These are phyloP conservation scores for Trigoniulus corallinus DNA, from an alignment of 1,140 invertebrate genomes.

Conservation along the genomic window DNA sequence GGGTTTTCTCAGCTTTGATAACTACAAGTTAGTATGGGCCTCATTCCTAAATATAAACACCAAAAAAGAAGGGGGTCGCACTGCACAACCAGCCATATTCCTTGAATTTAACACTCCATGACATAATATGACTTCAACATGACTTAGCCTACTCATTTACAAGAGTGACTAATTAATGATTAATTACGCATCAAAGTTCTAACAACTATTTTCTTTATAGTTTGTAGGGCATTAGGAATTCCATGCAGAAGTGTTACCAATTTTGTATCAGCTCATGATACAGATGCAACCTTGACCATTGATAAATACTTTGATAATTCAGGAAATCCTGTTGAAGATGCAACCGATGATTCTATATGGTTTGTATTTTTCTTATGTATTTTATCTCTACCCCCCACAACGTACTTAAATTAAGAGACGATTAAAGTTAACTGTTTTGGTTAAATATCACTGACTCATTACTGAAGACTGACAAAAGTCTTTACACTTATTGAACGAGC, in stretches of 20 bases:
- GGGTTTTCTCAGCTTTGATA: constrained; percentile 54
- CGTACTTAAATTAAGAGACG: background rate
- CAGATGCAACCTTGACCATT: constrained; percentile 50
- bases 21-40: constrained; percentile 37
- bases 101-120: too few species aligned
- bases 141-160: background rate
- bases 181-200: background rate
- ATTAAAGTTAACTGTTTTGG: background rate
- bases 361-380: too few species aligned
- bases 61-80: too few species aligned
- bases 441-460: too few species aligned
- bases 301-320: constrained; percentile 46
- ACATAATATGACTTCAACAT: too few species aligned
- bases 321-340: constrained; percentile 27
- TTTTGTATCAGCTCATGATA: constrained; percentile 56
- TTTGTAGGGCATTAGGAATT: constrained; percentile 50
- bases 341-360: constrained; percentile 15
- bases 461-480: too few species aligned
- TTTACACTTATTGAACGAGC: too few species aligned
- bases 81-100: too few species aligned
- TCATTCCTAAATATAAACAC: too few species aligned
- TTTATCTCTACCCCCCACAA: too few species aligned
- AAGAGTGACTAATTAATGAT: background rate
- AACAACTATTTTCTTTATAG: constrained; percentile 22
- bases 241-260: constrained; percentile 51